phyloP scores from a whole-genome alignment of 2,113 vertebrate species.

The zebrafish (Danio rerio) region DNA sequence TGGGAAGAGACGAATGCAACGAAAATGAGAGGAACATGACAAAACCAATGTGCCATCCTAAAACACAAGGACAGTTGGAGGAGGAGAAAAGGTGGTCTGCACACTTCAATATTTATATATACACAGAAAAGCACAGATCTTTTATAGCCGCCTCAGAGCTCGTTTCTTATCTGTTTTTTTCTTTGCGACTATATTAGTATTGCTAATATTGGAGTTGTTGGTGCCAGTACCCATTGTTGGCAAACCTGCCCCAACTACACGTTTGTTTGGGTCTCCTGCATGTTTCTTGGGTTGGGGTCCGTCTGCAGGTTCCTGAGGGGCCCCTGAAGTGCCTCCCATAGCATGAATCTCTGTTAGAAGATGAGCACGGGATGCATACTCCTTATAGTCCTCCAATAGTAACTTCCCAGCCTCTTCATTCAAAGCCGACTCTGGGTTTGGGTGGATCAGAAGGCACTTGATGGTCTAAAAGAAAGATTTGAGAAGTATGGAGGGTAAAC shows the following conservation, averaged over 20 bases:
- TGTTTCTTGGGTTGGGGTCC: conserved; percentile 93
- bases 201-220: conserved; percentile 72
- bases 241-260: conserved; percentile 74
- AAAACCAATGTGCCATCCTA: conserved; percentile 27
- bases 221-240: conserved; percentile 65
- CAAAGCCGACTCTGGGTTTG: conserved; percentile 89
- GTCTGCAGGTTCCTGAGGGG: conserved; percentile 70
- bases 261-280: conserved; percentile 84
- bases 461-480: conserved; percentile 78
- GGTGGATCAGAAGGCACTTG: conserved; percentile 95
- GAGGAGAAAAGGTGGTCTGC: conserved; percentile 60
- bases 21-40: conserved; percentile 49
- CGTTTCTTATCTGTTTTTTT: conserved; percentile 95
- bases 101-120: conserved; percentile 77
- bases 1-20: conserved; percentile 16
- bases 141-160: conserved; percentile 89
- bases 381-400: conserved; percentile 90
- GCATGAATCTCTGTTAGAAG: conserved; percentile 91
- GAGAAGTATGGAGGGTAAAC: not conserved
- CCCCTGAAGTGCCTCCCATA: conserved; percentile 73
- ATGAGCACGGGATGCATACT: conserved; percentile 87
- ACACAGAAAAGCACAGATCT: conserved; percentile 62
- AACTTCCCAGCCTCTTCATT: conserved; percentile 90
- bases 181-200: conserved; percentile 81
- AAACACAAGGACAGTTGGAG: conserved; percentile 66